These are phyloP conservation scores for Ochropleura plecta DNA, from an alignment of 2,888 invertebrate genomes.

Conservation along the genomic window DNA sequence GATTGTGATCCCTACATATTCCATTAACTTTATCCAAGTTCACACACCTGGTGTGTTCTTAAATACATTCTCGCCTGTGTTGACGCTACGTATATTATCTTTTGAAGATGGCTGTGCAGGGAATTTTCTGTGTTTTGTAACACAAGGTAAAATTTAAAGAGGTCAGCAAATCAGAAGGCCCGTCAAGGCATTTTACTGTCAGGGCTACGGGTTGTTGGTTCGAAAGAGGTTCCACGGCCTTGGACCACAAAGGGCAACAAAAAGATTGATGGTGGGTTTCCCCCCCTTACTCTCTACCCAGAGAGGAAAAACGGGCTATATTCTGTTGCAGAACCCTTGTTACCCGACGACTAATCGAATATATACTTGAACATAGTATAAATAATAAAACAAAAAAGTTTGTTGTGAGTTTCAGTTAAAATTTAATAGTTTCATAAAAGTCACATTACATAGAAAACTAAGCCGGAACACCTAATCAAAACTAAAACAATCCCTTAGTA, in stretches of 20 bases:
- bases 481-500: conserved; percentile 47
- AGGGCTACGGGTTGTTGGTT: no score
- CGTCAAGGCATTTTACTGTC: no score
- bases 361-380: background rate
- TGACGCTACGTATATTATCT: background rate
- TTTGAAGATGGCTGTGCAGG: background rate
- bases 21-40: background rate
- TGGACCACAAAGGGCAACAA: no score
- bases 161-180: no score
- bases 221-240: no score
- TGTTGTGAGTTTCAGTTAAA: background rate
- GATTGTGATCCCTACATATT: background rate
- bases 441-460: conserved; percentile 32
- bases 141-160: background rate
- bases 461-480: conserved; percentile 35
- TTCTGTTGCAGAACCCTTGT: background rate
- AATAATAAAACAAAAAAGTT: background rate
- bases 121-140: background rate
- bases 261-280: no score
- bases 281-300: no score
- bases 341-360: background rate
- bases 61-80: background rate
- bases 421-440: conserved; percentile 1
- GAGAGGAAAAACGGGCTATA: no score
- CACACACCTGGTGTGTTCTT: background rate